Evolutionary conservation across 2,888 invertebrate species (phyloP), one percentile per base, ranked within the genome.

Genomic region (Stramonita haemastoma): DNA sequence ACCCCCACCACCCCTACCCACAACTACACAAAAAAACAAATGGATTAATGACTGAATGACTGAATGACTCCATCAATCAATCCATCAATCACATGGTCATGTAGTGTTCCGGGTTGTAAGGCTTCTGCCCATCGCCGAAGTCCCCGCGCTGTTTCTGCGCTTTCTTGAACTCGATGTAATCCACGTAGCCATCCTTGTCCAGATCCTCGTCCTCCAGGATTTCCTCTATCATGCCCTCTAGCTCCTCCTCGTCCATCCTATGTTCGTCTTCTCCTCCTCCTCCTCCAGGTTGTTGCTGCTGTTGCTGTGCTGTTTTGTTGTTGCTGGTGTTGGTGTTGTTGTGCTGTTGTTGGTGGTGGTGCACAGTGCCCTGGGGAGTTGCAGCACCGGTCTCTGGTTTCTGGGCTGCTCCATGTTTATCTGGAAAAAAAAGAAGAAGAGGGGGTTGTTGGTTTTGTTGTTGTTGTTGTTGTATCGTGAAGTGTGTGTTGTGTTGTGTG

Each of bases 181-280:
- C 94, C n/a, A 95, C 93, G 86, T 93, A 95, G 29, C 95, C 95
- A 89, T 95, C 94, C 1, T 89, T 84, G 92, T 94, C 92, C 32
- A 93, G 89, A 91, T 95, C 95, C 90, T 94, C 94, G 70, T 95
- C 94, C 73, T 92, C 87, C 8, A 95, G 92, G 19, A 94, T 93
- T 86, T 93, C 91, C 81, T 95, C 95, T 19, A 95, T 90, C n/a
- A 92, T 89, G 66, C 90, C 90, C 8, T 87, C 46, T 26, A 93
- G 90, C 73, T 92, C 91, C 1, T 86, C 89, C 36, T 93, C 93
- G 13, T 70, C 1, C 81, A 83, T 83, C n/a, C n/a, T 26, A 81
- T 79, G 29, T 77, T 87, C 70, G 6, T 22, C 70, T 46, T 13
- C n/a, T 87, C 29, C 79, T 56, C 13, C 32, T 22, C 56, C 36